Percentiles rank a stretch among this genome's conserved stretches.
Conservation (phyloP, 2,797 vertebrate species). For the Aldrovandia affinis region DNA sequence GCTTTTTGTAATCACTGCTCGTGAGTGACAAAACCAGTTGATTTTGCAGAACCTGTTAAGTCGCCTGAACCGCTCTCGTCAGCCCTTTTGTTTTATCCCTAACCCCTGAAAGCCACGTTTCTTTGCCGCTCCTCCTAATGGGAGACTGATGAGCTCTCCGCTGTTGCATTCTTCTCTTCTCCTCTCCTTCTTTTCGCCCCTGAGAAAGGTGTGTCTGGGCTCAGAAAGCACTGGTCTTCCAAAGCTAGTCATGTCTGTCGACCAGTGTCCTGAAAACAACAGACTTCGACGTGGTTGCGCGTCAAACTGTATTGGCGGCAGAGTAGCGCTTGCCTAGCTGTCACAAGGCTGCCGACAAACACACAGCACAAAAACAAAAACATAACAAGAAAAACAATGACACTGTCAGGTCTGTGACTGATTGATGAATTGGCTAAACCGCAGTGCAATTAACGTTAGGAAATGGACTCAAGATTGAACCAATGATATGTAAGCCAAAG, state of each 20-base stretch:
- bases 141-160: neutral
- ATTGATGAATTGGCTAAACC: neutral
- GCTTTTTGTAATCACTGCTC: constrained; percentile 7
- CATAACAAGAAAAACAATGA: neutral
- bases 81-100: constrained; percentile 19
- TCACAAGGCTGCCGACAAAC: constrained; percentile 26
- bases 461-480: neutral
- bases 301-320: neutral
- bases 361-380: neutral
- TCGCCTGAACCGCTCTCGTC: neutral
- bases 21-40: neutral
- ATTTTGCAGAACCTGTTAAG: neutral
- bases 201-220: constrained; percentile 20
- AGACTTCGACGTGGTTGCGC: too few species aligned
- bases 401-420: neutral
- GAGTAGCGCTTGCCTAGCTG: constrained; percentile 12
- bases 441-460: neutral
- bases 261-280: too few species aligned
- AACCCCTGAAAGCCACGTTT: neutral
- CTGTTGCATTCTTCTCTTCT: neutral
- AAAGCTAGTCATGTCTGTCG: too few species aligned
- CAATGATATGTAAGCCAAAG: neutral
- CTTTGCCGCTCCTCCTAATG: neutral
- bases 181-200: neutral
- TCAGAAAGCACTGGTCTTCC: neutral